phyloP scores from a whole-genome alignment of 2,888 invertebrate species.

The Ochropacha duplaris region DNA sequence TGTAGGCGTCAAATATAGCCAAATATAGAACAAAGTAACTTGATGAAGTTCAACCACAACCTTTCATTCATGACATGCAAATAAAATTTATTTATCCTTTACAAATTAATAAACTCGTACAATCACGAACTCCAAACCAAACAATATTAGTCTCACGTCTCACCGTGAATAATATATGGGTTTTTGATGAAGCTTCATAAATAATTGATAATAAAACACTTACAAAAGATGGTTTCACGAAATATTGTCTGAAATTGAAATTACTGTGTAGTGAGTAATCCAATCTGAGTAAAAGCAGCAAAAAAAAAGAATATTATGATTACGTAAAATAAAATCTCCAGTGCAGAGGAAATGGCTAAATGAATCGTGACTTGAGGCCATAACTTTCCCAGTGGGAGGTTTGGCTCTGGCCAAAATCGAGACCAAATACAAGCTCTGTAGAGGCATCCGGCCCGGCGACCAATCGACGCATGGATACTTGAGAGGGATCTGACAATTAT shows the following conservation, averaged over 20 bases:
- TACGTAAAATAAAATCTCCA: constrained; percentile 9
- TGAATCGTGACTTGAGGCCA: constrained; percentile 47
- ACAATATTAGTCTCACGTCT: neutral
- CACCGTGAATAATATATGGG: neutral
- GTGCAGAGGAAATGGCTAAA: constrained; percentile 46
- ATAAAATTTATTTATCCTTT: neutral
- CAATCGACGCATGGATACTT: constrained; percentile 35
- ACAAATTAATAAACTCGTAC: neutral
- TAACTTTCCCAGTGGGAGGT: constrained; percentile 54
- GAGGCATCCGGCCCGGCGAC: constrained; percentile 33
- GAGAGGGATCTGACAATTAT: constrained; percentile 44
- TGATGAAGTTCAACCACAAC: neutral
- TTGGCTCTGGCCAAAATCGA: constrained; percentile 21
- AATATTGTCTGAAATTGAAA: neutral
- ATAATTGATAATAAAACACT: neutral
- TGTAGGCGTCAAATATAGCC: too few species aligned
- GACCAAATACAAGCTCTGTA: constrained; percentile 5
- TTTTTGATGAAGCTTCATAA: neutral
- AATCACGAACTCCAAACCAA: neutral
- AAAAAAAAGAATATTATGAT: constrained; percentile 2
- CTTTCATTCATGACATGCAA: neutral
- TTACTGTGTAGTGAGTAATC: neutral
- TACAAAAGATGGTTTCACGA: neutral
- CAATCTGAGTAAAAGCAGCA: constrained; percentile 4
- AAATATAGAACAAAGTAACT: neutral